phyloP scores from a whole-genome alignment of 1,140 invertebrate species.

The Belonocnema kinseyi region DNA sequence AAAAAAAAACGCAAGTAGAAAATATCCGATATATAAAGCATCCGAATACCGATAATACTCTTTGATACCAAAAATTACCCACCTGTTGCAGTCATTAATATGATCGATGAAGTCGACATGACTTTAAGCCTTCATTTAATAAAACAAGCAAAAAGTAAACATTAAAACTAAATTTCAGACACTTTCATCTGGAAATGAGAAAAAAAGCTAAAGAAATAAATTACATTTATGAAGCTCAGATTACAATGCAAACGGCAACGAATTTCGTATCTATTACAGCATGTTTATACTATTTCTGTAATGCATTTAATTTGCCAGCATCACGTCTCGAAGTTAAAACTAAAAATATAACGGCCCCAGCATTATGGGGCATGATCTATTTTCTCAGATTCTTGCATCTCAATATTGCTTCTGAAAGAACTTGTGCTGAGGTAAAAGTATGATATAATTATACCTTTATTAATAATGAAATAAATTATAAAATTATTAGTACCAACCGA shows the following conservation, averaged over 20 bases:
- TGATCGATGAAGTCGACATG: background rate
- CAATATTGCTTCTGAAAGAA: conserved; percentile 18
- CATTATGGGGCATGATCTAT: background rate
- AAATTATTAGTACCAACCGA: background rate
- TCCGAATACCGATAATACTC: too few relatives aligned
- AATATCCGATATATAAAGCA: too few relatives aligned
- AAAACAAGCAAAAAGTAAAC: too few relatives aligned
- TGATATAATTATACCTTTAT: background rate
- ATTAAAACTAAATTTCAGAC: conserved; percentile 27
- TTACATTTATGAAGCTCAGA: conserved; percentile 4
- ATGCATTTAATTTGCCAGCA: background rate
- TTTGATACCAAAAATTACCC: too few relatives aligned
- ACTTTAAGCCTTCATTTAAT: too few relatives aligned
- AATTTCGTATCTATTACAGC: conserved; percentile 14
- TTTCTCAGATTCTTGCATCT: conserved; percentile 10
- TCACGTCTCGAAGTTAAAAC: background rate
- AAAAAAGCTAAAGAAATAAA: conserved; percentile 3
- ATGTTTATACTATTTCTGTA: conserved; percentile 1
- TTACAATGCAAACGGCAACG: conserved; percentile 17
- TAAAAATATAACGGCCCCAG: background rate
- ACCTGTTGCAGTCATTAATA: background rate
- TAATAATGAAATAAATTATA: background rate
- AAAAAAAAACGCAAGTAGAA: too few relatives aligned
- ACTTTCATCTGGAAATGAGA: conserved; percentile 14
- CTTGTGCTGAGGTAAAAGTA: conserved; percentile 24